Percentiles rank a stretch among this genome's conserved stretches.
phyloP scores from a whole-genome alignment of 2,888 invertebrate species.

The Hyposoter didymator region DNA sequence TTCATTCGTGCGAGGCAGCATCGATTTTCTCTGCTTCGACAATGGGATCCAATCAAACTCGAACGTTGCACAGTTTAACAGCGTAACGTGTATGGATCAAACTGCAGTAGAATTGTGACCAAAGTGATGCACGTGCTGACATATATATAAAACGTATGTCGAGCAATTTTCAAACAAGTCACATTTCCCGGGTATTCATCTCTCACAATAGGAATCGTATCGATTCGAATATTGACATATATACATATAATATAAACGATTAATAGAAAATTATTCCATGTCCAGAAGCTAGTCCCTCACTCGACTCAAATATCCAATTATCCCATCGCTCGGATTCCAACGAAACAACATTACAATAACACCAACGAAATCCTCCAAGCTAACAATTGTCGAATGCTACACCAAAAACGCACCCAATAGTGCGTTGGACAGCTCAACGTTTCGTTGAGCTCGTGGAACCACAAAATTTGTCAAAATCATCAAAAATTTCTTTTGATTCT shows the following conservation, averaged over 20 bases:
- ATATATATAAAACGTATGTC: conserved; percentile 6
- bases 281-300: conserved; percentile 11
- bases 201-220: conserved; percentile 35
- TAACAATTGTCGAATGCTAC: too few species aligned
- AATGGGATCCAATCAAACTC: conserved; percentile 54
- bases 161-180: conserved; percentile 42
- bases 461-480: neutral
- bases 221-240: conserved; percentile 7
- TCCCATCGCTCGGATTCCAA: neutral
- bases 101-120: neutral
- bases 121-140: conserved; percentile 1
- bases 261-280: conserved; percentile 36
- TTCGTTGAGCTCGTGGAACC: too few species aligned
- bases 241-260: conserved; percentile 13
- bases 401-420: too few species aligned
- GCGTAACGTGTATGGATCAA: conserved; percentile 6
- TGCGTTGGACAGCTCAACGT: too few species aligned
- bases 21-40: conserved; percentile 48
- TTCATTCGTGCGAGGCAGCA: conserved; percentile 28
- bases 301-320: conserved; percentile 2
- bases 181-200: conserved; percentile 50
- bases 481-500: neutral
- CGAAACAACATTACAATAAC: neutral
- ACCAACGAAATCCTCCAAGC: neutral
- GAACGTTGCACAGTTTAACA: conserved; percentile 27